Base-by-base conservation (phyloP, 1,140 invertebrate species). In the Phymastichus coffea region DNA sequence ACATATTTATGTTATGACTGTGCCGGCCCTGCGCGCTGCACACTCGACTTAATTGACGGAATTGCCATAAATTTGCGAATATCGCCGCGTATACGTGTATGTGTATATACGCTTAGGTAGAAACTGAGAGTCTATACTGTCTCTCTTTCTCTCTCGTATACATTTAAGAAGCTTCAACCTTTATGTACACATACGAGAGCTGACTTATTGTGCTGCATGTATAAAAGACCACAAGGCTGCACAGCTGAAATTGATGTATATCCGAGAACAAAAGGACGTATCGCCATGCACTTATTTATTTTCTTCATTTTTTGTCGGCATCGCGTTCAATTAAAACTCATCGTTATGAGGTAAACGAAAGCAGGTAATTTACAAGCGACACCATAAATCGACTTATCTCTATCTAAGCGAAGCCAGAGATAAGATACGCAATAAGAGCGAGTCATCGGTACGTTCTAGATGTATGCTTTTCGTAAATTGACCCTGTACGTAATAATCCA, bases 1-100 rank as follows among this genome's bases (percentile, higher is more conserved):
- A 78, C 78, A 78, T 78, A 78, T 80, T 78, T 78, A 80, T 77
- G 76, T 77, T 78, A 78, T 78, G 75, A 78, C 75, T 76, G 28
- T 12, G 28, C 6, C 12, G 28, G 28, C 28, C 12, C 28, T 7
- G 12, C 12, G 28, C n/a, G 66, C 68, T 60, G 69, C 51, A 67
- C 68, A 67, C 69, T 77, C 73, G 72, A 76, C 74, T 78, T 76
- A 77, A 80, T 78, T 77, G 76, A 75, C 73, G 70, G 75, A 74
- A 76, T 78, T 78, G 76, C 72, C 76, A 77, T 79, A 77, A 78
- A 78, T 77, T 78, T 76, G 67, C 70, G 72, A 77, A 75, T 74
- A 76, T 76, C 70, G 67, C 60, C 52, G n/a, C 62, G 61, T 65
- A 62, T 38, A 54, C 55, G 49, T 25, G 63, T 30, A 65, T 61